Base-by-base conservation (phyloP, 2,113 vertebrate species). In the Tragelaphus imberbis region DNA sequence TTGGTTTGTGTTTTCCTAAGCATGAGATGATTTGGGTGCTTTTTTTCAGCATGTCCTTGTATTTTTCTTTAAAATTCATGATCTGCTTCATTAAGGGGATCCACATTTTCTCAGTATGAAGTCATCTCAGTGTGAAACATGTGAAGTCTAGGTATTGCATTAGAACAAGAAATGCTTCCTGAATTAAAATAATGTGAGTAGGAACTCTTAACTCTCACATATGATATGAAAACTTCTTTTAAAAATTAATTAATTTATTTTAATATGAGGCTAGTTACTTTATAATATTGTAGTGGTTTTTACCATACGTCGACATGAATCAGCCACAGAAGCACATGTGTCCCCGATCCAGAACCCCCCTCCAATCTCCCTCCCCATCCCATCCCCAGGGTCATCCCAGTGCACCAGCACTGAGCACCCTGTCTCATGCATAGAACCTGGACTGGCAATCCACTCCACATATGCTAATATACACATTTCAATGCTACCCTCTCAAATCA, bases 61-160 rank as follows among this genome's bases (percentile, higher is more conserved):
- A 63, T 88, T 97, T 96, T 92, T 84, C 63, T 79, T 95, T 95
- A 49, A 82, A 82, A 91, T 28, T 95, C 12, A n/a, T 33, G 23
- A 14, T 84, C 68, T 84, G 23, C 28, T 13, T 93, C 84, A 92
- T 75, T 95, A 94, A 95, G 63, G 61, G 11, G 36, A 93, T 96
- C 49, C 40, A 40, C 19, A 82, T 6, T 88, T 97, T 93, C 9
- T 16, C 19, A 93, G 15, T 81, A 36, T 88, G 80, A 95, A 88
- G 77, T 87, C 75, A 95, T 77, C 21, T 75, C 68, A 75, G 89
- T 90, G 55, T 75, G 71, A 75, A 75, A 44, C 36, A 75, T 75
- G 23, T 25, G 30, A 33, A 44, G 12, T 90, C 68, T 9, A 84
- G n/a, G 51, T 88, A 82, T 96, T 15, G 81, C 59, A 92, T 68